Conservation (phyloP, 2,888 invertebrate genomes). For the Lepidocyrtoides sp. region DNA sequence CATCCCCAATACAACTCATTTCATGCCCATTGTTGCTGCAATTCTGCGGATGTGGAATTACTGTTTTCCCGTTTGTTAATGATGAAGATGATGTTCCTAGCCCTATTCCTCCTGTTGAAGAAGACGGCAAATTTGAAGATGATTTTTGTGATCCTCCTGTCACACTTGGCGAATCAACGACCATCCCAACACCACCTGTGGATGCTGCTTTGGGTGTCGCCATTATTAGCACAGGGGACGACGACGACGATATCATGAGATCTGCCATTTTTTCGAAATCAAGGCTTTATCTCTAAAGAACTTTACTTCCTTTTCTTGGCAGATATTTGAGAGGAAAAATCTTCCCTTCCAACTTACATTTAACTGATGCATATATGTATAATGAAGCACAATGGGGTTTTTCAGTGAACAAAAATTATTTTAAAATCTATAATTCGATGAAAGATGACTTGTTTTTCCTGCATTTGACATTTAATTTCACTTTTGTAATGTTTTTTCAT, state of each 20-base stretch:
- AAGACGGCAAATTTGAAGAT: slow-evolving; percentile 51
- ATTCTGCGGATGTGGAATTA: slow-evolving; percentile 78
- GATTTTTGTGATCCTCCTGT: slow-evolving; percentile 51
- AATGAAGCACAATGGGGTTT: slow-evolving; percentile 35
- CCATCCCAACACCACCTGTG: slow-evolving; percentile 24
- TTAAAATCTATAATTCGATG: slow-evolving; percentile 4
- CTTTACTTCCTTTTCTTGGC: slow-evolving; percentile 52
- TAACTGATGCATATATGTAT: slow-evolving; percentile 68
- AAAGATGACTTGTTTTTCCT: slow-evolving; percentile 18
- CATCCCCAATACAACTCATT: slow-evolving; percentile 65
- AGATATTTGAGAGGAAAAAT: slow-evolving; percentile 69
- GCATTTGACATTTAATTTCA: slow-evolving; percentile 24
- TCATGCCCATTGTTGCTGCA: slow-evolving; percentile 69
- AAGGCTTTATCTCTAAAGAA: slow-evolving; percentile 20
- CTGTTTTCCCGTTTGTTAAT: slow-evolving; percentile 65
- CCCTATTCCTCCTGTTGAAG: slow-evolving; percentile 36
- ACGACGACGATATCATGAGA: slow-evolving; percentile 69
- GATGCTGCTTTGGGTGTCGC: slow-evolving; percentile 50
- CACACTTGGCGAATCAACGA: slow-evolving; percentile 63
- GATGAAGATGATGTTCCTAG: slow-evolving; percentile 48
- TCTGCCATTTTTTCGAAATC: slow-evolving; percentile 70
- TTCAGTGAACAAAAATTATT: not conserved
- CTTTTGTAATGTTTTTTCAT: slow-evolving; percentile 35
- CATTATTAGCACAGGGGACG: slow-evolving; percentile 32
- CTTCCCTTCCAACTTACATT: slow-evolving; percentile 62